A percentile compares a stretch with the other conserved stretches of the same genome.
phyloP scores from a whole-genome alignment of 2,888 invertebrate genomes.

The Sesia apiformis region DNA sequence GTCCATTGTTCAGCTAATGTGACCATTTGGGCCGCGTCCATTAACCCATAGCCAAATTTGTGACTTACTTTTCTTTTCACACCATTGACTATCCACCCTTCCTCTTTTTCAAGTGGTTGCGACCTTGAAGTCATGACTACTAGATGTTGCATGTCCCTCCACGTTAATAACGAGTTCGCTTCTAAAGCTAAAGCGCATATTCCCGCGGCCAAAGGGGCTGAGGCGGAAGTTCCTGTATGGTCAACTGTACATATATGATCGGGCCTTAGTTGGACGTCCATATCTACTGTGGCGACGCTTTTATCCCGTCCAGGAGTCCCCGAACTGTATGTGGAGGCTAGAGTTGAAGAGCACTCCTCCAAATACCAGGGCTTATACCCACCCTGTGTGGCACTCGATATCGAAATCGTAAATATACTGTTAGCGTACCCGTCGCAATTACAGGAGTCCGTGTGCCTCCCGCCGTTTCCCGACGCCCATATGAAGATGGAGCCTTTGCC shows the following conservation, averaged over 20 bases:
- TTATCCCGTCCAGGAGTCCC: slow-evolving; percentile 94
- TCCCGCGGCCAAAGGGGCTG: slow-evolving; percentile 96
- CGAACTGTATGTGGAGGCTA: slow-evolving; percentile 98
- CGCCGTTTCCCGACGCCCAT: slow-evolving; percentile 98
- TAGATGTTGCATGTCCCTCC: slow-evolving; percentile 98
- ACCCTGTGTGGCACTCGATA: slow-evolving; percentile 97
- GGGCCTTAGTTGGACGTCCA: slow-evolving; percentile 89
- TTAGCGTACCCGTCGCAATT: slow-evolving; percentile 99
- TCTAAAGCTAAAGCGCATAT: slow-evolving; percentile 94
- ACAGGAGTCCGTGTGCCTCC: slow-evolving; percentile 95
- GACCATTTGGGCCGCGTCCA: slow-evolving; percentile 97
- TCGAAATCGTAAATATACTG: slow-evolving; percentile 97
- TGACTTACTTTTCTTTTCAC: slow-evolving; percentile 95
- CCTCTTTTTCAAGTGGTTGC: slow-evolving; percentile 90
- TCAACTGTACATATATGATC: slow-evolving; percentile 93
- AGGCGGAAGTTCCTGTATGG: slow-evolving; percentile 94
- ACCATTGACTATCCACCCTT: slow-evolving; percentile 95
- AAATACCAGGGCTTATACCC: slow-evolving; percentile 98
- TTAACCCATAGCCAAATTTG: slow-evolving; percentile 98
- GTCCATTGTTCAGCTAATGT: slow-evolving; percentile 94
- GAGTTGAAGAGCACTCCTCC: slow-evolving; percentile 98
- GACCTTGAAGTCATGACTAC: slow-evolving; percentile 93
- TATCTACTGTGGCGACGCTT: slow-evolving; percentile 92
- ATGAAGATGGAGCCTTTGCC: slow-evolving; percentile 97
- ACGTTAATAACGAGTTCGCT: slow-evolving; percentile 93